Percentiles rank a stretch among this genome's conserved stretches.
These are phyloP conservation scores for Henricia sp. DNA, from an alignment of 53 echinoderm and acorn worm genomes.

Conservation along the genomic window DNA sequence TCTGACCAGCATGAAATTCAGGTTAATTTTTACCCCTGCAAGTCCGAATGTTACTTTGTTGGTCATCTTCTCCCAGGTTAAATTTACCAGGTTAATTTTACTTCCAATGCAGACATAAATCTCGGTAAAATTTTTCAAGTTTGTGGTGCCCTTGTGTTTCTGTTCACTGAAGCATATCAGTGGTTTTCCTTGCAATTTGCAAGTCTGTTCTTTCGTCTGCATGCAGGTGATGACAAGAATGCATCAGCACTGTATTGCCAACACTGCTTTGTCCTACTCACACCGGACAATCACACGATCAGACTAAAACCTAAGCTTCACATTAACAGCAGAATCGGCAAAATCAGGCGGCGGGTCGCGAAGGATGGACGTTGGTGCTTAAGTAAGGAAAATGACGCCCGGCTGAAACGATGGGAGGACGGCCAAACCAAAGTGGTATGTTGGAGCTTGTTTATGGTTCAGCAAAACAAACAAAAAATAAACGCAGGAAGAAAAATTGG, in stretches of 20 bases:
- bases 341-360: neutral
- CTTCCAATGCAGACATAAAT: too few relatives aligned
- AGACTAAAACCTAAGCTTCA: slow-evolving; percentile 19
- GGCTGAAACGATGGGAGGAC: slow-evolving; percentile 24
- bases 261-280: slow-evolving; percentile 31
- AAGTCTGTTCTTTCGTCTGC: too few relatives aligned
- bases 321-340: neutral
- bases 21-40: too few relatives aligned
- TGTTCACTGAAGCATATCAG: too few relatives aligned
- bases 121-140: too few relatives aligned
- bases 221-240: slow-evolving; percentile 12
- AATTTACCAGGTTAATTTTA: too few relatives aligned
- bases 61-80: too few relatives aligned
- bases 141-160: neutral
- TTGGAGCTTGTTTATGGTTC: too few relatives aligned
- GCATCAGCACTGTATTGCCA: slow-evolving; percentile 15
- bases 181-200: neutral
- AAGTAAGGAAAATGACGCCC: neutral
- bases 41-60: too few relatives aligned
- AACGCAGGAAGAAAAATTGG: too few relatives aligned
- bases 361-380: neutral
- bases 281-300: slow-evolving; percentile 6
- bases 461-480: too few relatives aligned
- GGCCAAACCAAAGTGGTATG: slow-evolving; percentile 23
- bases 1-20: too few relatives aligned